Base-by-base conservation (phyloP, 2,113 vertebrate species). In the Hemichromis elongatus region DNA sequence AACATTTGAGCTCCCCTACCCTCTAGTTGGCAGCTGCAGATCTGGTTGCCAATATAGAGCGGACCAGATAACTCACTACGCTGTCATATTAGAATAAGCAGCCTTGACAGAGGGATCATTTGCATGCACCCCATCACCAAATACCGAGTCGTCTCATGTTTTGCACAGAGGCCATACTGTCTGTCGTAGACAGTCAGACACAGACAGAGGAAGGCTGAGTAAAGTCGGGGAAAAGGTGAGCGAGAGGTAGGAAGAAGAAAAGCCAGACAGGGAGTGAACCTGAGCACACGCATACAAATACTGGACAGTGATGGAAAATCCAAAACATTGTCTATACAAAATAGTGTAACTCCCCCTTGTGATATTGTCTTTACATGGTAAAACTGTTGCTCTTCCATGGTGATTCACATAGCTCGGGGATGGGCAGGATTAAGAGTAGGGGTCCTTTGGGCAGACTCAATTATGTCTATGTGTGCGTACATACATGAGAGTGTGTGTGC, bases 21-120 rank as follows among this genome's bases (percentile, higher is more conserved):
- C 85, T 92, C 89, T 91, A 79, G 90, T 92, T 91, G 93, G 92
- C 94, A 94, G 93, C 91, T 90, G 90, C 88, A 91, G 93, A 93
- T 91, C 94, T 93, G 91, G 89, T 94, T 92, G 93, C 95, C 93
- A 95, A 94, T 92, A 93, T 90, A 92, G 90, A 93, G 90, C 87
- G 82, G 83, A 92, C 90, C 93, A 92, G 94, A 95, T 94, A 95
- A 95, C 92, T 95, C 93, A 93, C 93, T 87, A 91, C 47, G 85
- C 94, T 95, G 94, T 94, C 92, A 94, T 95, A 96, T 95, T 96
- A 95, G 94, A 95, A 95, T 95, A 95, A 95, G 95, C 93, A 92
- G 94, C 88, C 92, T 91, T 96, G 94, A 96, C 94, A 95, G 93
- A 93, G 88, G 91, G 92, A 96, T 96, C 94, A 96, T 96, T 96